Base-by-base conservation (phyloP, 1,140 invertebrate genomes). In the Calliphora vicina region DNA sequence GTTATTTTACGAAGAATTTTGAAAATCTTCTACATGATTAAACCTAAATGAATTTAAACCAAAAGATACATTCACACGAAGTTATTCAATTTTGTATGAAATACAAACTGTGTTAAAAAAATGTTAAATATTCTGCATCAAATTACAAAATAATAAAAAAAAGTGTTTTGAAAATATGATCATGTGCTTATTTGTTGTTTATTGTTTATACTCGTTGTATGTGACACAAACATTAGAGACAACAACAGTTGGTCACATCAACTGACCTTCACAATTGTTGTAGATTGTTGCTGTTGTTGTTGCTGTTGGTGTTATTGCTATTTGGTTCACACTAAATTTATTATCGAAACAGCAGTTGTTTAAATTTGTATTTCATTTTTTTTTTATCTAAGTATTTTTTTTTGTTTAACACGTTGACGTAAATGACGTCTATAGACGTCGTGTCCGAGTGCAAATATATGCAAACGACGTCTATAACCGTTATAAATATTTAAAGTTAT, bases 251-350 rank as follows among this genome's bases (percentile, higher is more conserved):
- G 72, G 72, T 74, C 72, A 74, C 17, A 26, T 35, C 2, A 74
- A 74, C 17, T 74, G 72, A 74, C 72, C 72, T 74, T 74, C 72
- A 35, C 72, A 74, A 26, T 35, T 74, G 2, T 73, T 27, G 71
- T 74, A 35, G 67, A 23, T 43, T 71, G 67, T n/a, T n/a, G n/a
- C 17, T 10, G 20, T 20, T 27, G 26, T 74, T 74, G 12, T 74
- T 74, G 8, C 15, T 35, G 72, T 35, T 23, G n/a, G 26, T 27
- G 72, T 74, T 35, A 25, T 73, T 73, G 71, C 25, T 27, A 17
- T 50, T 50, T 50, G 45, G 12, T 50, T 50, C 45, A 50, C 45
- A 50, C 45, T 17, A 50, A 50, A 50, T n/a, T 17, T 50, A 50
- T 50, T 50, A 13, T 50, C 45, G 45, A 17, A 15, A 13, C 71